These are phyloP conservation scores for Lepidothrix coronata DNA, from an alignment of 2,113 vertebrate genomes.

Conservation along the genomic window DNA sequence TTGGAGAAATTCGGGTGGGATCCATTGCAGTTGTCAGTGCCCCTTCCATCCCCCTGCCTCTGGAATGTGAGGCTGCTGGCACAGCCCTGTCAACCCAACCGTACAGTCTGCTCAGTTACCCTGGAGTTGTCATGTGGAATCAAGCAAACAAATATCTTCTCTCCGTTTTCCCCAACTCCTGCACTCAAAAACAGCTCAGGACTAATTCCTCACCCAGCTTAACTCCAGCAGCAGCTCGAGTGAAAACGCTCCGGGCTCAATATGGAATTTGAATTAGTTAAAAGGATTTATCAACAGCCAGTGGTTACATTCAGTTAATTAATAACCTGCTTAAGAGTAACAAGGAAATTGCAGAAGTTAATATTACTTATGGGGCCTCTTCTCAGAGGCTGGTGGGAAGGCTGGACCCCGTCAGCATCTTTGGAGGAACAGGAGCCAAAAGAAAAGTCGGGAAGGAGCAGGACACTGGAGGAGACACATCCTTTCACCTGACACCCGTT, in stretches of 20 bases:
- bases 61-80: slow-evolving; percentile 68
- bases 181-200: slow-evolving; percentile 36
- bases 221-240: not conserved
- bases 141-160: slow-evolving; percentile 71
- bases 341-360: slow-evolving; percentile 64
- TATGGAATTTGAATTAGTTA: slow-evolving; percentile 48
- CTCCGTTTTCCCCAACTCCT: not conserved
- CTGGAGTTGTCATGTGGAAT: slow-evolving; percentile 76
- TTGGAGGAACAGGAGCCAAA: not conserved
- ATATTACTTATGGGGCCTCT: slow-evolving; percentile 41
- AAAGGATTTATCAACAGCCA: slow-evolving; percentile 63
- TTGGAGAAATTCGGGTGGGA: slow-evolving; percentile 24
- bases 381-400: not conserved
- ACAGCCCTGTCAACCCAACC: slow-evolving; percentile 66
- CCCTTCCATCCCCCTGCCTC: slow-evolving; percentile 64
- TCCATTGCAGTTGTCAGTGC: slow-evolving; percentile 46
- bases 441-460: not conserved
- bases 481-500: not conserved
- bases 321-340: slow-evolving; percentile 67
- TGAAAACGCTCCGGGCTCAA: not conserved
- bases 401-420: not conserved
- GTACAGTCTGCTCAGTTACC: slow-evolving; percentile 62
- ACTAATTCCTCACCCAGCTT: slow-evolving; percentile 35
- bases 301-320: slow-evolving; percentile 70
- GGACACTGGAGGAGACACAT: not conserved